Evolutionary conservation across 2,797 vertebrate genomes (phyloP).

Genomic region (Vireo griseus): DNA sequence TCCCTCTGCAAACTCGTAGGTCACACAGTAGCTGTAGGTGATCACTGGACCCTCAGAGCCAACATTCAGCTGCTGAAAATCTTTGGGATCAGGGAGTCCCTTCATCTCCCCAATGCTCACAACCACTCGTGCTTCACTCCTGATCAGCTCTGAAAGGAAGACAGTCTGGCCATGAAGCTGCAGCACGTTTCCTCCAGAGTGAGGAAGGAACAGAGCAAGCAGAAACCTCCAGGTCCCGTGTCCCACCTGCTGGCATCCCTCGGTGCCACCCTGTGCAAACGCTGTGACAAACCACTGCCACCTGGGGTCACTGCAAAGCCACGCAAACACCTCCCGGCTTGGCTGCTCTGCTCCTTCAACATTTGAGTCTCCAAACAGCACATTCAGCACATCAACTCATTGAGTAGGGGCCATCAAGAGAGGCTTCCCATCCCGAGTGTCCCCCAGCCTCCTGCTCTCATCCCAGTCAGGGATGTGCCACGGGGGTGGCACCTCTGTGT

Average conservation of each 20-base stretch:
- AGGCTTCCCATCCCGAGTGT: background rate
- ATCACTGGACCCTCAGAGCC: conserved; percentile 63
- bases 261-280: background rate
- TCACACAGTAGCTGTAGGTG: conserved; percentile 77
- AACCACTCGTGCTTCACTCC: conserved; percentile 55
- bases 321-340: background rate
- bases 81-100: conserved; percentile 71
- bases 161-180: background rate
- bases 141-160: conserved; percentile 66
- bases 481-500: background rate
- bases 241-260: background rate
- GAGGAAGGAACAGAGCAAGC: background rate
- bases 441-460: background rate
- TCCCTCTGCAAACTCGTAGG: conserved; percentile 75
- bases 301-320: conserved; percentile 53
- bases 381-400: background rate
- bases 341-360: background rate
- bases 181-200: background rate
- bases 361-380: background rate
- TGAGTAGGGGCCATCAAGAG: background rate
- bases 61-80: conserved; percentile 29
- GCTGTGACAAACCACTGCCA: conserved; percentile 16
- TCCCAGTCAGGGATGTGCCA: background rate
- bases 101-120: conserved; percentile 77
- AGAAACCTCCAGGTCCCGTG: fast-evolving